Evolutionary conservation across 2,113 vertebrate species (phyloP), one percentile per base, ranked within the genome.

Genomic region (Myxocyprinus asiaticus): DNA sequence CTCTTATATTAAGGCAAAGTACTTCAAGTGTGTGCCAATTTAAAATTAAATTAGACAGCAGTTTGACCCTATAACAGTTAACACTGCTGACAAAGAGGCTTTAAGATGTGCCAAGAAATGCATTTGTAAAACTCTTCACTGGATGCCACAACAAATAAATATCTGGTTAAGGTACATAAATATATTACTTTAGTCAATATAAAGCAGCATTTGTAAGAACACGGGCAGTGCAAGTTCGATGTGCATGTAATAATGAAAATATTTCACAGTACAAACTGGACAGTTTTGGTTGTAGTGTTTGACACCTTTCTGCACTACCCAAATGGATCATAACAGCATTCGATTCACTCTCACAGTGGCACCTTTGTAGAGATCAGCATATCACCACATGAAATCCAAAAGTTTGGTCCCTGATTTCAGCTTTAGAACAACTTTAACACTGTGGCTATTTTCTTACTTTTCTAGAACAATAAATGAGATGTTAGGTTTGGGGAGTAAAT

Each of bases 81-180:
- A 59, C 11, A 70, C 67, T 44, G 22, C 22, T 33, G 22, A 33
- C 22, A 33, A 33, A 33, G 3, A 33, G 17, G 22, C 7, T 67
- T 9, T 77, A 44, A 48, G 12, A 48, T 68, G 12, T 55, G 64
- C 12, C 12, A 47, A 56, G 9, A 44, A 33, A 45, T 47, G 62
- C 45, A 7, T 10, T 10, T 4, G 9, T 72, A 7, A 47, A 59
- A 15, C 50, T 69, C 68, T 58, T 33, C 22, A 33, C 22, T 33
- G n/a, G 11, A 66, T 74, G 56, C n/a, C 64, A 62, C 78, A 85
- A 84, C 22, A 33, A 33, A 33, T 33, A 91, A 90, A 91, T 90
- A 92, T 42, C 73, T 67, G 6, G 78, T 11, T 14, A 47, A 69
- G 70, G 69, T 78, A 82, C 86, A 89, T 86, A 90, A 88, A 91